Conservation (phyloP, 2,113 vertebrate genomes). For the Pseudopodoces humilis region DNA sequence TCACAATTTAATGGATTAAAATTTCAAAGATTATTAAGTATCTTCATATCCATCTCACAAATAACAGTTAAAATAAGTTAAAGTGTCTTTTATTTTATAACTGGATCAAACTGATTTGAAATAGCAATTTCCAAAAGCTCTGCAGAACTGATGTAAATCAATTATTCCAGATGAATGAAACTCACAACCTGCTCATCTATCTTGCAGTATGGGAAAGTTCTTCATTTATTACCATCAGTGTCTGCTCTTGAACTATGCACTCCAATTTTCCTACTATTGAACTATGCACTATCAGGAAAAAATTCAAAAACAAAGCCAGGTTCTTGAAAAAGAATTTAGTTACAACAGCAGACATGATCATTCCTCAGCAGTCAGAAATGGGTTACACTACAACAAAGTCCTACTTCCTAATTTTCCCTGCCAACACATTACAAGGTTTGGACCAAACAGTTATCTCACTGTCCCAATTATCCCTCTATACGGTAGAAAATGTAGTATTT, state of each 20-base stretch:
- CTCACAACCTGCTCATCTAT: neutral
- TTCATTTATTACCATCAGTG: slow-evolving; percentile 2
- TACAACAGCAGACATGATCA: neutral
- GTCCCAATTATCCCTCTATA: neutral
- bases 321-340: neutral
- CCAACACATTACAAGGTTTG: neutral
- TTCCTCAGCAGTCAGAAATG: neutral
- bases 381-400: neutral
- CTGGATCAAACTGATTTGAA: slow-evolving; percentile 53
- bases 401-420: neutral
- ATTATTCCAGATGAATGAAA: slow-evolving; percentile 54
- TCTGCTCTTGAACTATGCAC: neutral
- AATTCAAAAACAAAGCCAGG: neutral
- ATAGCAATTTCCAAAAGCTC: slow-evolving; percentile 42
- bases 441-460: neutral
- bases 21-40: slow-evolving; percentile 19
- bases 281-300: neutral
- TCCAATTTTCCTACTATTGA: slow-evolving; percentile 1
- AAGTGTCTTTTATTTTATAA: slow-evolving; percentile 38
- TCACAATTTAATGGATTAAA: slow-evolving; percentile 13
- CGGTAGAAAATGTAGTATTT: neutral
- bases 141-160: slow-evolving; percentile 46
- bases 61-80: slow-evolving; percentile 36
- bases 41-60: neutral
- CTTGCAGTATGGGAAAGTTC: neutral